A percentile compares a stretch with the other conserved stretches of the same genome.
phyloP scores from a whole-genome alignment of 2,797 vertebrate species.

The Leptatherina wallacei region DNA sequence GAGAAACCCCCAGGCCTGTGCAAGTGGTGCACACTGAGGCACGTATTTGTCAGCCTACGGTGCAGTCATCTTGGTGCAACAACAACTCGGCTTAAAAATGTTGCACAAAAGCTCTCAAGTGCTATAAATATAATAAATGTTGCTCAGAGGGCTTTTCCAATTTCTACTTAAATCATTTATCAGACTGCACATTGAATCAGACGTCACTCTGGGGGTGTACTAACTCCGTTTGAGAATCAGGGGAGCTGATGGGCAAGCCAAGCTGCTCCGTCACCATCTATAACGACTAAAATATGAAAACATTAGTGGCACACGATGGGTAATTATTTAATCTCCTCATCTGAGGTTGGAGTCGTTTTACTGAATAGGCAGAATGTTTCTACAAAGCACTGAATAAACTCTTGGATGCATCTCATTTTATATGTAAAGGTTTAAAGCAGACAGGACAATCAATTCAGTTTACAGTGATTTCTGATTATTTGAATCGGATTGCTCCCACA shows the following conservation, averaged over 20 bases:
- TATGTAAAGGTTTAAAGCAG: neutral
- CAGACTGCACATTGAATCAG: neutral
- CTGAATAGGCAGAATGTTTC: neutral
- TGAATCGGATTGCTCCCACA: conserved; percentile 27
- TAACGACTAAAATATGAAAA: too few relatives aligned
- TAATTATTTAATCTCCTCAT: too few relatives aligned
- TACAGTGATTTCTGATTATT: conserved; percentile 17
- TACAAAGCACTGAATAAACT: neutral
- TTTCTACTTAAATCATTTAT: neutral
- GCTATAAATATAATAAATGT: conserved; percentile 14
- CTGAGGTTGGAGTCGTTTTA: too few relatives aligned
- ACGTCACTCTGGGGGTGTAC: too few relatives aligned
- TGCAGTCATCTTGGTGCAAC: conserved; percentile 47
- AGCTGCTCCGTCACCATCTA: too few relatives aligned
- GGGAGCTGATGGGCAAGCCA: too few relatives aligned
- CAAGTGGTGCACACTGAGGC: conserved; percentile 27
- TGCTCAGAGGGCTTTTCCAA: conserved; percentile 8
- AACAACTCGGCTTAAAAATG: conserved; percentile 50
- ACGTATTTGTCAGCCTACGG: conserved; percentile 53
- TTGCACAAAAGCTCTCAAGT: conserved; percentile 30
- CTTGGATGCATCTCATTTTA: too few relatives aligned
- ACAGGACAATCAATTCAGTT: neutral
- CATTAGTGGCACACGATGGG: too few relatives aligned
- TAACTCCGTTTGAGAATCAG: too few relatives aligned
- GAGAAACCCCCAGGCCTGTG: conserved; percentile 8